A percentile compares a stretch with the other conserved stretches of the same genome.
phyloP scores from a whole-genome alignment of 2,797 vertebrate species.

The Distichodus sexfasciatus region DNA sequence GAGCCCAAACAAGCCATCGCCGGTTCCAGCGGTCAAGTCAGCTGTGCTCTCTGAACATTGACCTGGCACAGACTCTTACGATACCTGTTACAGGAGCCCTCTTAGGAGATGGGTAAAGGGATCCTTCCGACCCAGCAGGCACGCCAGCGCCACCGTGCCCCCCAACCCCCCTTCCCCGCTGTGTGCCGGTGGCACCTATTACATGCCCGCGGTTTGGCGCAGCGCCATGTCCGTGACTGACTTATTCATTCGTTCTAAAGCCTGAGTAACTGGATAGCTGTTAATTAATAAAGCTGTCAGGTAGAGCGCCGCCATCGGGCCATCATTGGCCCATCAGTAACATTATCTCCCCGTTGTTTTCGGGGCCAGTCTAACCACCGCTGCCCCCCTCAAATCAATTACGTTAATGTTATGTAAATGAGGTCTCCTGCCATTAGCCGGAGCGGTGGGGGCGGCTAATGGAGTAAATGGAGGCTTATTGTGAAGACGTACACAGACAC shows the following conservation, averaged over 20 bases:
- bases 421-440: constrained; percentile 78
- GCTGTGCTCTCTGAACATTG: constrained; percentile 21
- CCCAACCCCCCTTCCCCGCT: constrained; percentile 16
- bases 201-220: constrained; percentile 44
- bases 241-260: constrained; percentile 56
- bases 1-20: neutral
- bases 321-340: constrained; percentile 79
- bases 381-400: constrained; percentile 78
- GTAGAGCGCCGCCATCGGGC: constrained; percentile 70
- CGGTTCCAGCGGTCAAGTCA: constrained; percentile 7
- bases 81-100: constrained; percentile 36
- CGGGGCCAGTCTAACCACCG: constrained; percentile 59
- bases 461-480: constrained; percentile 77
- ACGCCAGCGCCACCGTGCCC: constrained; percentile 25
- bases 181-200: constrained; percentile 44
- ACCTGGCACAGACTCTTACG: constrained; percentile 20
- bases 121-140: constrained; percentile 33
- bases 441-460: constrained; percentile 74
- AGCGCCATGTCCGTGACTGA: constrained; percentile 27
- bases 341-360: constrained; percentile 71
- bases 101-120: constrained; percentile 50
- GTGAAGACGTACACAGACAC: constrained; percentile 76
- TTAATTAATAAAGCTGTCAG: constrained; percentile 85
- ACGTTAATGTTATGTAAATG: constrained; percentile 89
- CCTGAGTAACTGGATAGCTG: constrained; percentile 77